A percentile compares a stretch with the other conserved stretches of the same genome.
phyloP scores from a whole-genome alignment of 2,797 vertebrate genomes.

The Bovichtus variegatus region DNA sequence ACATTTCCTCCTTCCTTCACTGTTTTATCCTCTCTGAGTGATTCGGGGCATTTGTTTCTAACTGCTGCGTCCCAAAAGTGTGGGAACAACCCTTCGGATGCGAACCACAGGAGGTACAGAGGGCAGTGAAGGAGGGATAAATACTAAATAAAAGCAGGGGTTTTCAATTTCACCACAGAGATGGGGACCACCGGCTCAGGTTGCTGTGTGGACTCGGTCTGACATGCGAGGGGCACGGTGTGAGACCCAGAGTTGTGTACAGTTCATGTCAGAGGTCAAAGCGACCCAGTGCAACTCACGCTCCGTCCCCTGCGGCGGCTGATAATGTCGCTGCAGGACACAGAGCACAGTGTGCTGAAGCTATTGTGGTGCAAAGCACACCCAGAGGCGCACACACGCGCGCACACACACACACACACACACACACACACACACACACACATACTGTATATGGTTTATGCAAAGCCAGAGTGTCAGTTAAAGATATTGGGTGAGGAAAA shows the following conservation, averaged over 20 bases:
- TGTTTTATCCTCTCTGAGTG: conserved; percentile 38
- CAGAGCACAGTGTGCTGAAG: too few relatives aligned
- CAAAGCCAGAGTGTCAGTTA: neutral
- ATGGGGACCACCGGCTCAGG: conserved; percentile 14
- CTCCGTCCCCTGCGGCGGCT: conserved; percentile 19
- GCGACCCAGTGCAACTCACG: conserved; percentile 16
- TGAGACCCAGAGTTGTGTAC: conserved; percentile 31
- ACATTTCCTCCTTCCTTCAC: conserved; percentile 2
- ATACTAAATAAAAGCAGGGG: conserved; percentile 1
- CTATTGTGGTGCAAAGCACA: conserved; percentile 34
- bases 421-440: conserved; percentile 4
- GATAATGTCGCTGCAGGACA: conserved; percentile 45
- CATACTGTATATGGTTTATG: neutral
- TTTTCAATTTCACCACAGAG: conserved; percentile 45
- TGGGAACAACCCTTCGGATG: conserved; percentile 50
- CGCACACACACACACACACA: too few relatives aligned
- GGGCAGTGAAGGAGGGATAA: conserved; percentile 8
- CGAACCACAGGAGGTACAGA: conserved; percentile 34
- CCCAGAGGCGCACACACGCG: too few relatives aligned
- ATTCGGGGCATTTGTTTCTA: conserved; percentile 51
- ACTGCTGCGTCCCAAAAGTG: conserved; percentile 39
- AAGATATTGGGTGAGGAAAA: conserved; percentile 3
- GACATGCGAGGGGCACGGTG: conserved; percentile 24
- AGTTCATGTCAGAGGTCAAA: conserved; percentile 46
- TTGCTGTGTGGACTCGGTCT: conserved; percentile 18